Conservation (phyloP, 2,113 vertebrate genomes). For the Aegotheles bennettii region DNA sequence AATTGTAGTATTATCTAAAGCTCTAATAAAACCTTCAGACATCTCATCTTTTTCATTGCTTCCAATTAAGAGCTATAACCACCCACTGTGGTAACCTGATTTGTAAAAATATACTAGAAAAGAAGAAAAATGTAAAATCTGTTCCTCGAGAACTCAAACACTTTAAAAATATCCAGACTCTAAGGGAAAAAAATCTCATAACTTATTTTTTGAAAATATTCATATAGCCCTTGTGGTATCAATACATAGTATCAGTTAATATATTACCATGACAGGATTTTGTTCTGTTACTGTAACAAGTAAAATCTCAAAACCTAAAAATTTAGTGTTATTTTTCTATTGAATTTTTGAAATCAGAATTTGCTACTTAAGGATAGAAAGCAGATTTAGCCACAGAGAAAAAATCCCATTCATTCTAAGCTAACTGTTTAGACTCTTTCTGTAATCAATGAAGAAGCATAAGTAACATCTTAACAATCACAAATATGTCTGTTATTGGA, state of each 20-base stretch:
- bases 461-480: not conserved
- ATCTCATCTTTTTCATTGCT: not conserved
- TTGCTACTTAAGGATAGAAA: not conserved
- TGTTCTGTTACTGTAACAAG: not conserved
- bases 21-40: not conserved
- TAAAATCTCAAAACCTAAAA: not conserved
- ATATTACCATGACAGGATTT: not conserved
- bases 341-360: not conserved
- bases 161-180: not conserved
- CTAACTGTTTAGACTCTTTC: not conserved
- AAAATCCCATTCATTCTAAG: not conserved
- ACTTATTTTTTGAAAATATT: not conserved
- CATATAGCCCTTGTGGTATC: not conserved
- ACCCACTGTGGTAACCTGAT: not conserved
- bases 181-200: not conserved
- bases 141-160: not conserved
- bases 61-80: not conserved
- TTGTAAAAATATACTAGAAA: not conserved
- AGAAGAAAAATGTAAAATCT: not conserved
- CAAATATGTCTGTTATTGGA: not conserved
- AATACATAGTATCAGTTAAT: not conserved
- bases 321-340: not conserved
- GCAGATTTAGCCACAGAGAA: not conserved
- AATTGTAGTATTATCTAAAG: not conserved
- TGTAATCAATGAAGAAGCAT: not conserved